phyloP scores from a whole-genome alignment of 2,888 invertebrate species.

The Caenorhabditis becei region DNA sequence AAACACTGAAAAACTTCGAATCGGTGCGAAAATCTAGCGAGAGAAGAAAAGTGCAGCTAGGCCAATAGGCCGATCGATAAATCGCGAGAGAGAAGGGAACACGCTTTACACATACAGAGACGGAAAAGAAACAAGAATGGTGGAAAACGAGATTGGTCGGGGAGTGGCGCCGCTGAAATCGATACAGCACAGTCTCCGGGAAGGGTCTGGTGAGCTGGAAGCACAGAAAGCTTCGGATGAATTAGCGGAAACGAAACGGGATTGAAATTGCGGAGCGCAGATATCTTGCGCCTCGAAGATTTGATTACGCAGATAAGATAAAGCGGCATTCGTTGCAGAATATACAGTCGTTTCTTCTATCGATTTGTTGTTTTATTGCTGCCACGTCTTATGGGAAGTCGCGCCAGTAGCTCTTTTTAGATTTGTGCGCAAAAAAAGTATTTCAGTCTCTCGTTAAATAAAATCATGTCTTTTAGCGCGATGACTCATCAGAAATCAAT shows the following conservation, averaged over 20 bases:
- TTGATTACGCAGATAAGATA: conserved; percentile 36
- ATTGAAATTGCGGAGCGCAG: conserved; percentile 2
- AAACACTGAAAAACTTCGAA: conserved; percentile 45
- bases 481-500: not conserved
- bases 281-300: conserved; percentile 14
- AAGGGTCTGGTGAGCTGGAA: too few species aligned
- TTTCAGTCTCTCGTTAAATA: too few species aligned
- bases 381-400: conserved; percentile 12
- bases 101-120: conserved; percentile 18
- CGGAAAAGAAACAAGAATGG: conserved; percentile 18
- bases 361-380: conserved; percentile 1
- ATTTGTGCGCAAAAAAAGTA: not conserved
- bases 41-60: conserved; percentile 47
- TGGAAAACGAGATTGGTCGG: conserved; percentile 20
- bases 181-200: not conserved
- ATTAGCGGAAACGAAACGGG: conserved; percentile 16
- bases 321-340: conserved; percentile 7
- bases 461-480: conserved; percentile 6
- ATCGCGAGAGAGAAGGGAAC: conserved; percentile 43
- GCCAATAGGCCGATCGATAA: conserved; percentile 43
- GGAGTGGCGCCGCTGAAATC: not conserved
- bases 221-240: conserved; percentile 9
- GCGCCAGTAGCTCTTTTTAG: not conserved
- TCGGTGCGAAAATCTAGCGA: conserved; percentile 3
- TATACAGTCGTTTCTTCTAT: conserved; percentile 11